Evolutionary conservation across 30 jellyfish, hydroid and myxozoan species (phyloP), one percentile per base, ranked within the genome.

Genomic region (Aurelia aurita): DNA sequence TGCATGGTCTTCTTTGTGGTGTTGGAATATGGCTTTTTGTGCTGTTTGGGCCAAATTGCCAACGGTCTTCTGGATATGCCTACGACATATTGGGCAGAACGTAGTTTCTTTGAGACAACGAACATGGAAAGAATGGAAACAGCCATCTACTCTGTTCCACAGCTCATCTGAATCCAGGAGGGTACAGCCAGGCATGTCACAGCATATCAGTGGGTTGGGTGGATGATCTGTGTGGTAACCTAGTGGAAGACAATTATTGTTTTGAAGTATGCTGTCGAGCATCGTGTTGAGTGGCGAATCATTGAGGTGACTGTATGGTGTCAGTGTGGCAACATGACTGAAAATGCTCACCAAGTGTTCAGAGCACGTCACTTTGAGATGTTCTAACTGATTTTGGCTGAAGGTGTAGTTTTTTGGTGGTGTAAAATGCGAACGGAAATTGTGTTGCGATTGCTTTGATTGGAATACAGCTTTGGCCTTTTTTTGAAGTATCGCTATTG

Each of bases 401-500:
- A 32, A 32, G 44, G 44, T 32, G 75, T 13, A 15, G 3, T 53
- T 53, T 53, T 53, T 53, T 3, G 64, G 64, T 53, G 20, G 64
- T 53, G 79, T 67, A 13, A 67, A 67, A 18, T 67, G 27, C 3
- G 61, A 67, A 12, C 61, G 21, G 27, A 72, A 72, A 46, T 46
- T 72, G 45, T 46, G 79, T 43, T 67, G 79, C 3, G 27, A 67
- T 67, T 67, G 39, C 46, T 67, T 67, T 25, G 79, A 32, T 13
- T 18, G 55, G 51, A 45, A 19, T 2, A 32, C 44, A 32, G 44
- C 44, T 55, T 53, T 35, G 2, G 28, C 26, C 43, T 72, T 53
- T 32, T 32, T 46, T 46, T 23, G 8, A 14, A 69, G 43, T 32
- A 69, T 18, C 2, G 64, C 66, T 4, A 5, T 20, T 19, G 80